Conservation (phyloP, 2,113 vertebrate species). For the Orycteropus afer region DNA sequence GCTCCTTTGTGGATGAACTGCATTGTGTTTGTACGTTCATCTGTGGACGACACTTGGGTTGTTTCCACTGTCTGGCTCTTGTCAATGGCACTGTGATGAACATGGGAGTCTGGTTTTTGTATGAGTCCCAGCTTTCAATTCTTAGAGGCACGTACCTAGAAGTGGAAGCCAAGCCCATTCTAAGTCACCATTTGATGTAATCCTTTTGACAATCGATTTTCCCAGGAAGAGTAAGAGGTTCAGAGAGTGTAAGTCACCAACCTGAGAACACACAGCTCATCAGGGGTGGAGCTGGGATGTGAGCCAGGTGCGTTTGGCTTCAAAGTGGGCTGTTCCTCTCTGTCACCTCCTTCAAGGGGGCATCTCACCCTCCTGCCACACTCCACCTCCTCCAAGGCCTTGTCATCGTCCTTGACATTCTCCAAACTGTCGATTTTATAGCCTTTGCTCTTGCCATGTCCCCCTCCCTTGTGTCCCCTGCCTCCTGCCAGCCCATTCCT, state of each 20-base stretch:
- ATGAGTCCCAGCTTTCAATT: background rate
- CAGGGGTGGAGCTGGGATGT: background rate
- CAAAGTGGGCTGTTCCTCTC: background rate
- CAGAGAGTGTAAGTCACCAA: background rate
- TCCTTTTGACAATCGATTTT: background rate
- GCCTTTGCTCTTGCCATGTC: background rate
- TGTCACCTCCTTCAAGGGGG: too few species aligned
- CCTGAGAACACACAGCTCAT: background rate
- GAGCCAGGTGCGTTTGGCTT: background rate
- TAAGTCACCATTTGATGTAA: background rate
- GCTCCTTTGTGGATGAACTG: too few species aligned
- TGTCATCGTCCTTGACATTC: too few species aligned
- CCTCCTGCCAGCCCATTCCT: background rate
- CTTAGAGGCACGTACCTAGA: too few species aligned
- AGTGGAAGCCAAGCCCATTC: background rate
- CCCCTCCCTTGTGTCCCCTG: background rate
- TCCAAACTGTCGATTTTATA: accelerated
- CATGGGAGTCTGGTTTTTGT: background rate
- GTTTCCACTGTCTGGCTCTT: background rate
- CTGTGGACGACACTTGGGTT: background rate
- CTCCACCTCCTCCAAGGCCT: accelerated
- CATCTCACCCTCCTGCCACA: background rate
- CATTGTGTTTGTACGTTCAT: too few species aligned
- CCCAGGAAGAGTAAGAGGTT: background rate
- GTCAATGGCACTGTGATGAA: background rate